Base-by-base conservation (phyloP, 1,140 invertebrate genomes). In the Pogonomyrmex barbatus region DNA sequence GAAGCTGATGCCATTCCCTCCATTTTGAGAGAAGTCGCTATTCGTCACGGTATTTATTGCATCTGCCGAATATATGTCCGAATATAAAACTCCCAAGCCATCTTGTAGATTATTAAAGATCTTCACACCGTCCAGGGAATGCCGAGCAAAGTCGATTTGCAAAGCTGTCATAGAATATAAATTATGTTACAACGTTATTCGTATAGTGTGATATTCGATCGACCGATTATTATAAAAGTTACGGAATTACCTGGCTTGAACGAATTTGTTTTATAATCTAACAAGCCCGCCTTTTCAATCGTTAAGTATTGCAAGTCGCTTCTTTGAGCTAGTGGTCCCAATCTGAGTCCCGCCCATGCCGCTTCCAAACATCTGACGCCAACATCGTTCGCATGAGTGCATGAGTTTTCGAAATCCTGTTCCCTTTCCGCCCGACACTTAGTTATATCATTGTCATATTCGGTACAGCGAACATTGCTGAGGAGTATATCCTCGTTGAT, bases 131-230 rank as follows among this genome's bases (percentile, higher is more conserved):
- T 98, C 97, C 87, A 99, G 95, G 39, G 98, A 97, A 92, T 99
- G 99, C 76, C 98, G 96, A 73, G 98, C 98, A 94, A 99, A 99
- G 95, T 99, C 99, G 81, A 99, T 98, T 95, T 99, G 98, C 2
- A 99, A 94, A 0, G 99, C 99, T 95, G 93, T 56, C 60, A 73
- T 54, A 84, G 2, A 87, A 82, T 42, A 50, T 36, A 1, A 58
- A 9, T 81, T 54, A 45, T 33, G 1, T 10, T 24, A 24, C 1
- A 17, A 50, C 2, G 0, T 58, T 54, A 52, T 62, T 14, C n/a
- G 58, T 42, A 24, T 24, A 45, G 54, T 1, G 3, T 45, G 30
- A 76, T 76, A 30, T 5, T 24, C 5, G 24, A 42, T 6, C 24
- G 6, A 68, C 3, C 9, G 12, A 36, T 36, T 82, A 82, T 33